These are phyloP conservation scores for Hedychridium roseum DNA, from an alignment of 2,888 invertebrate genomes.

Conservation along the genomic window DNA sequence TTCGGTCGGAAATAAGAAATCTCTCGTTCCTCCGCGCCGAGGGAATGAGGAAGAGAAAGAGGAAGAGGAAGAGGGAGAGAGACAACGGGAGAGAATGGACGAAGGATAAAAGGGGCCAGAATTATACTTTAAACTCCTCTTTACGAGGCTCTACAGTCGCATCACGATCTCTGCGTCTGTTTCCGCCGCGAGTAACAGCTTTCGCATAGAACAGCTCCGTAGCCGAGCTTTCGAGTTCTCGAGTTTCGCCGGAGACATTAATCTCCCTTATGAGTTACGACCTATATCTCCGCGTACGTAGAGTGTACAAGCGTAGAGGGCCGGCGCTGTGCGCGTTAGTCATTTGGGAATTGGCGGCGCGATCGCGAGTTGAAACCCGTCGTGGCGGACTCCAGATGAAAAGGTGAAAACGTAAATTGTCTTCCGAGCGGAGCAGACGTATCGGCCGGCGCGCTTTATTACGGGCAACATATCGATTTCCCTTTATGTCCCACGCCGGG, in stretches of 20 bases:
- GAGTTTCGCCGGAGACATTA: slow-evolving; percentile 48
- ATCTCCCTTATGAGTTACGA: slow-evolving; percentile 54
- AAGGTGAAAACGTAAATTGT: too few species aligned
- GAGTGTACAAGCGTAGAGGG: not conserved
- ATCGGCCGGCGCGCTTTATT: not conserved
- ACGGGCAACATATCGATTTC: slow-evolving; percentile 20
- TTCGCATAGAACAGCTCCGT: slow-evolving; percentile 41
- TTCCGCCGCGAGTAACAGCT: slow-evolving; percentile 41
- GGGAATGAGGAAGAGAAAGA: slow-evolving; percentile 14
- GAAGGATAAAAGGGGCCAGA: too few species aligned
- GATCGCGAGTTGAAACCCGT: too few species aligned
- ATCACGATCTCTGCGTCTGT: slow-evolving; percentile 42
- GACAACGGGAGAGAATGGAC: too few species aligned
- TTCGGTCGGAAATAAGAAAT: slow-evolving; percentile 23
- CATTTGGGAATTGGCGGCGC: not conserved
- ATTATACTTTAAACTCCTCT: slow-evolving; percentile 31
- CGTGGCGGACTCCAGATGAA: too few species aligned
- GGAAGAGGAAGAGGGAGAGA: too few species aligned
- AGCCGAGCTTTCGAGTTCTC: slow-evolving; percentile 44
- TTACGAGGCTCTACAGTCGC: slow-evolving; percentile 40
- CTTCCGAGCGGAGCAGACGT: slow-evolving; percentile 1
- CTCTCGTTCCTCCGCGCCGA: slow-evolving; percentile 19
- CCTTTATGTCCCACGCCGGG: slow-evolving; percentile 17
- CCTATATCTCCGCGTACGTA: not conserved
- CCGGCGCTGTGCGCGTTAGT: not conserved